Base-by-base conservation (phyloP, 2,797 vertebrate species). In the Clarias pachynema region DNA sequence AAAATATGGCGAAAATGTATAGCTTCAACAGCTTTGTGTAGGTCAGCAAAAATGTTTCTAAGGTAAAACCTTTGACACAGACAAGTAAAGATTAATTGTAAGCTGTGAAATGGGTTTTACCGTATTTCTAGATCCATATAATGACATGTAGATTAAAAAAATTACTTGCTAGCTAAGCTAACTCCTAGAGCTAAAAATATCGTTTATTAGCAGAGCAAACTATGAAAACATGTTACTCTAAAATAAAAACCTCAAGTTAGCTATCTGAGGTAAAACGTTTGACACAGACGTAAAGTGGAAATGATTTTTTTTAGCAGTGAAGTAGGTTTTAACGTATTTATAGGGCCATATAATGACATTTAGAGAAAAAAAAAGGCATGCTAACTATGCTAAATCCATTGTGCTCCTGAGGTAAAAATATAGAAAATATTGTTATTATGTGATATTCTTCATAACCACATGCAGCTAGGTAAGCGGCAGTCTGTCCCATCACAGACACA, bases 371-470 rank as follows among this genome's bases (percentile, higher is more conserved):
- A 65, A 26, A 80, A 5, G 4, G 3, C 22, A 12, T 12, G 37
- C 37, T 65, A 29, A n/a, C 62, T 65, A 49, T 20, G 40, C 37
- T 66, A 66, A 66, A 24, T 79, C 1, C 1, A 26, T 40, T 49
- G 59, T 80, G 16, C 63, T 79, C 24, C 24, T 65, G 60, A 53
- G n/a, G n/a, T 80, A 65, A 66, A 66, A 53, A 29, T 49, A 66
- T 16, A 44, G 34, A 49, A 63, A 44, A 80, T 65, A 53, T 80
- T 1, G 0, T 18, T 49, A 80, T 44, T 5, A 53, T 14, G 8
- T 44, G n/a, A 44, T 26, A 84, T 49, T 44, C 57, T 81, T 66
- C 5, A 80, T 77, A 78, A 59, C 15, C 44, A 79, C 53, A 86
- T 26, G 85, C 49, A 44, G 49, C 44, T 85, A 83, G 40, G 14